Evolutionary conservation across 2,797 vertebrate genomes (phyloP).

Genomic region (Harpagifer antarcticus): DNA sequence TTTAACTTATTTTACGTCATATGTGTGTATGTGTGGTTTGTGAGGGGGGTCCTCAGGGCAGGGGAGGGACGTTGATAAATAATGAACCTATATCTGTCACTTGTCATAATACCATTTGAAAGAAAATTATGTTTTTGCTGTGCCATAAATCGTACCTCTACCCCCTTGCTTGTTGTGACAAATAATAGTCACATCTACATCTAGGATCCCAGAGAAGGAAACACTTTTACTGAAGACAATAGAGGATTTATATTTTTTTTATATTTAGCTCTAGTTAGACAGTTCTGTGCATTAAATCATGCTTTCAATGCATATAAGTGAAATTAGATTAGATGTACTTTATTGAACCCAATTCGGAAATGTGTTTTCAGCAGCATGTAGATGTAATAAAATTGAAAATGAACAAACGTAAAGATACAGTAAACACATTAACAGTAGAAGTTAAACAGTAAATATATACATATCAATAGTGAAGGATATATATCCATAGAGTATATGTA

Average conservation of each 20-base stretch:
- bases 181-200: slow-evolving; percentile 40
- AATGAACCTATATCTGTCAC: slow-evolving; percentile 46
- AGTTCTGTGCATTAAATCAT: neutral
- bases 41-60: neutral
- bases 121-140: slow-evolving; percentile 46
- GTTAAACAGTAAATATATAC: too few species aligned
- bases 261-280: slow-evolving; percentile 11
- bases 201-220: slow-evolving; percentile 28
- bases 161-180: slow-evolving; percentile 38
- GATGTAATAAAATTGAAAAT: too few species aligned
- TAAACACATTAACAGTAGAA: too few species aligned
- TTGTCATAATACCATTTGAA: slow-evolving; percentile 44
- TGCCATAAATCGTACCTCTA: slow-evolving; percentile 39
- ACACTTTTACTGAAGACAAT: neutral
- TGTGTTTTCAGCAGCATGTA: too few species aligned
- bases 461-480: too few species aligned
- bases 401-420: too few species aligned
- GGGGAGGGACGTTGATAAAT: slow-evolving; percentile 39
- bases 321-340: neutral
- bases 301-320: neutral
- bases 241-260: neutral
- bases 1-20: slow-evolving; percentile 67
- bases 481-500: too few species aligned
- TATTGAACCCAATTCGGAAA: too few species aligned
- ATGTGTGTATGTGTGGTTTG: neutral